Base-by-base conservation (phyloP, 1,140 invertebrate species). In the Lepidurus packardi region DNA sequence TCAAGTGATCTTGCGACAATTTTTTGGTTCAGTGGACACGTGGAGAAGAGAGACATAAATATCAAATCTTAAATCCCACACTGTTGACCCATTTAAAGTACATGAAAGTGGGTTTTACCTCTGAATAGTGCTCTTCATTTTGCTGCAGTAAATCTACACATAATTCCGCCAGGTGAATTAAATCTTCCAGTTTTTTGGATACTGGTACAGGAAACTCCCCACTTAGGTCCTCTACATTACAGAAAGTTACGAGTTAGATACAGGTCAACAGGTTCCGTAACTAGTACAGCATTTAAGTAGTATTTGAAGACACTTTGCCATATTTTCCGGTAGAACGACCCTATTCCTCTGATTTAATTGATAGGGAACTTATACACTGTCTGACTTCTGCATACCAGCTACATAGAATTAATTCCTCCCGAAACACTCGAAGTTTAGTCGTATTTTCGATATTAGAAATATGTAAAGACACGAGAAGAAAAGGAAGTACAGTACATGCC, bases 121-220 rank as follows among this genome's bases (percentile, higher is more conserved):
- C 97, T 80, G 97, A 96, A 88, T 99, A 98, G 86, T 99, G 96
- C 86, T 99, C 98, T 87, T 99, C 97, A 84, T 99, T 99, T 86
- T 99, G 98, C 85, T 99, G 97, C 73, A 99, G 87, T 11, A 99
- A 89, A 86, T 99, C 98, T 53, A 99, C 97, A 87, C 98, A 99
- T 10, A 99, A 89, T 85, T 99, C 97, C 16, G 97, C 95, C 75
- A 99, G 89, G 84, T 96, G 96, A 83, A 98, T 97, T 21, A 99
- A 89, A 85, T 99, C 96, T 84, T 99, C 97, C 16, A 99, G 88
- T 84, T 97, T 96, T 86, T 94, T 94, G 65, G 90, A 90, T 3
- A 94, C 91, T 43, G 83, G 80, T 74, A 93, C 90, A 65, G 92
- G 91, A 83, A 92, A 90, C 84, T 95, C 94, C 5, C 92, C 92